Percentiles rank a stretch among this genome's conserved stretches.
phyloP scores from a whole-genome alignment of 2,888 invertebrate species.

The Ellobium chinense region DNA sequence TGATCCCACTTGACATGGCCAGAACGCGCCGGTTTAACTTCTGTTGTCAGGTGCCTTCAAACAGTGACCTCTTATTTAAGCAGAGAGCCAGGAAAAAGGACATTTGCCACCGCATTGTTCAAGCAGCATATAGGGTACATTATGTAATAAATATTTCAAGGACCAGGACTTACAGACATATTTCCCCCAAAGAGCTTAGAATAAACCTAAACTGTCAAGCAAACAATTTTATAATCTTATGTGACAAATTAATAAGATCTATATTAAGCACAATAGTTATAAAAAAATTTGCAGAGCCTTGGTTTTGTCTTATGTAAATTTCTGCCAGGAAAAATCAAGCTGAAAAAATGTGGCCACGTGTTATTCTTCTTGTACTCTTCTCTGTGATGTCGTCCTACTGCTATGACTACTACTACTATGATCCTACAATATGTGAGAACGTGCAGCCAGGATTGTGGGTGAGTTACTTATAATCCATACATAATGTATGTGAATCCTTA shows the following conservation, averaged over 20 bases:
- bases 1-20: slow-evolving; percentile 5
- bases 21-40: background rate
- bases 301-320: too few species aligned
- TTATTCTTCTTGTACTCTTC: background rate
- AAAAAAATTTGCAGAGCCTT: too few species aligned
- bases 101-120: background rate
- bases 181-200: too few species aligned
- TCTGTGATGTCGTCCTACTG: slow-evolving; percentile 20
- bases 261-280: too few species aligned
- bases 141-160: too few species aligned
- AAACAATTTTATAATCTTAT: too few species aligned
- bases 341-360: slow-evolving; percentile 7
- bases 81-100: background rate
- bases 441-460: slow-evolving; percentile 51
- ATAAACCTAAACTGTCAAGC: too few species aligned
- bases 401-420: slow-evolving; percentile 46
- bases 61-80: slow-evolving; percentile 22
- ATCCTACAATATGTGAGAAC: slow-evolving; percentile 46
- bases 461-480: too few species aligned
- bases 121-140: background rate
- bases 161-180: background rate
- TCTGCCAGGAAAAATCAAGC: too few species aligned
- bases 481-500: too few species aligned
- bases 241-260: too few species aligned
- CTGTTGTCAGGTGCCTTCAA: background rate